A percentile compares a stretch with the other conserved stretches of the same genome.
These are phyloP conservation scores for Orchesella flavescens DNA, from an alignment of 2,888 invertebrate species.

Conservation along the genomic window DNA sequence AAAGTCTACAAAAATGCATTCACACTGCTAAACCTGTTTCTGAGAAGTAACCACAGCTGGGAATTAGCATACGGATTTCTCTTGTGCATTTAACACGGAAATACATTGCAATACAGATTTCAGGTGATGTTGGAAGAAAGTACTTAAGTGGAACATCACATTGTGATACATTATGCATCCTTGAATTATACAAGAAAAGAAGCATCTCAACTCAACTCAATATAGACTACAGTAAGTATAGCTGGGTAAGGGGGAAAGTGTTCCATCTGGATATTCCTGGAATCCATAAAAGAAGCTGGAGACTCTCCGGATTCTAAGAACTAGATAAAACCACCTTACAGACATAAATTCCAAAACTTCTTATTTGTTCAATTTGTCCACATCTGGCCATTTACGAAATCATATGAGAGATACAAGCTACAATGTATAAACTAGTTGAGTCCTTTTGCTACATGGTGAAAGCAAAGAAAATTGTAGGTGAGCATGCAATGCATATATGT, in stretches of 20 bases:
- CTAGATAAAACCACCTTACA: conserved; percentile 15
- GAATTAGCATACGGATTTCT: no score
- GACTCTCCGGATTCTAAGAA: conserved; percentile 18
- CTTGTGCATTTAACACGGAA: no score
- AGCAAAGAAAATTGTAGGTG: no score
- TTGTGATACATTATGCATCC: neutral
- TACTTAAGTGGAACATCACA: neutral
- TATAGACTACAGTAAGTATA: neutral
- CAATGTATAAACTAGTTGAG: no score
- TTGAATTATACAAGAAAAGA: neutral
- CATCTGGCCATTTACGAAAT: conserved; percentile 11
- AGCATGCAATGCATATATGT: no score
- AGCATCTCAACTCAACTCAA: neutral
- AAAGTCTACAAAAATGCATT: no score
- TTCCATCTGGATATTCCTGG: conserved; percentile 29
- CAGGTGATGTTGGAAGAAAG: neutral
- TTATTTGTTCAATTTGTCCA: conserved; percentile 18
- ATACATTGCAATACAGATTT: no score
- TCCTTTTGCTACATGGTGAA: no score
- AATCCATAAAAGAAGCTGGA: conserved; percentile 19
- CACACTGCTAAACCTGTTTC: no score
- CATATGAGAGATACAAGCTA: neutral
- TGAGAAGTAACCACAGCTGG: no score
- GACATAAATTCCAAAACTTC: conserved; percentile 7
- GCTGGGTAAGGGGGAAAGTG: neutral